Evolutionary conservation across 1,140 invertebrate species (phyloP).

Genomic region (Lucilia cuprina): DNA sequence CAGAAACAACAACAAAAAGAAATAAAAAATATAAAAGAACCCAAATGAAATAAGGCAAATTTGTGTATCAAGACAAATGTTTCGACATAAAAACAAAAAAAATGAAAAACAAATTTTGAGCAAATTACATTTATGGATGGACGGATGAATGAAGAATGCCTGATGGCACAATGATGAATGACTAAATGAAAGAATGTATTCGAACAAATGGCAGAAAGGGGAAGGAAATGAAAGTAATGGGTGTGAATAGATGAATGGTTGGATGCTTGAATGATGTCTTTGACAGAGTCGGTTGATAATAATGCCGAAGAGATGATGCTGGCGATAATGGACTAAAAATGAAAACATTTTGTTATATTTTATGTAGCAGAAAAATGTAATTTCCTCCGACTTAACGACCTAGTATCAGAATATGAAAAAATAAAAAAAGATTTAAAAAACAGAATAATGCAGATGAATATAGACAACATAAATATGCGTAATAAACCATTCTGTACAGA

Average conservation of each 20-base stretch:
- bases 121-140: conserved; percentile 12
- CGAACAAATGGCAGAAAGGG: not conserved
- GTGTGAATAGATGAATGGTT: not conserved
- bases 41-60: not conserved
- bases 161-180: conserved; percentile 11
- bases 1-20: not conserved
- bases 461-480: not conserved
- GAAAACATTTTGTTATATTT: conserved; percentile 45
- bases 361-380: conserved; percentile 59
- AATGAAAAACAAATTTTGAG: not conserved
- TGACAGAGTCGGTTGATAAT: not conserved
- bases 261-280: conserved; percentile 2
- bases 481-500: not conserved
- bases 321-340: conserved; percentile 34
- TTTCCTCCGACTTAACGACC: conserved; percentile 45
- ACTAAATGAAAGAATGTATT: not conserved
- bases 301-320: not conserved
- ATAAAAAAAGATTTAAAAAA: not conserved
- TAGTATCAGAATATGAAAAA: not conserved
- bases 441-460: conserved; percentile 1
- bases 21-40: conserved; percentile 3
- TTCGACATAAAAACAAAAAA: conserved; percentile 18
- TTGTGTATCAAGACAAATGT: conserved; percentile 25
- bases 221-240: not conserved
- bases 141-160: not conserved